Evolutionary conservation across 2,113 vertebrate genomes (phyloP), one percentile per base, ranked within the genome.

Genomic region (Dendrocopos noguchii): DNA sequence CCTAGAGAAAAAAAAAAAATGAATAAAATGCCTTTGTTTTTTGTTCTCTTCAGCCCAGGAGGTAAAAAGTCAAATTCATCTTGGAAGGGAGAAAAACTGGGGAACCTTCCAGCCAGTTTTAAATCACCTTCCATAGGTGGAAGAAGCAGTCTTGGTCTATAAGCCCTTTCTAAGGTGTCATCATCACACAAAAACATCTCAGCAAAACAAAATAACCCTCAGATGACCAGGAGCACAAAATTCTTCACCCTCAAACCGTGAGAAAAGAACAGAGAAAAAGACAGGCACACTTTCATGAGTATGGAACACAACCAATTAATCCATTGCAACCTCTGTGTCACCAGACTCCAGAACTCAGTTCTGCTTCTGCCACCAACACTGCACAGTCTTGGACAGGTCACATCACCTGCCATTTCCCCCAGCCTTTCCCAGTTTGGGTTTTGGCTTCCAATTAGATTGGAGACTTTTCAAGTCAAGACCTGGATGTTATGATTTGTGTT

Each of bases 291-390:
- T 15, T 7, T n/a, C n/a, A 4, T 27, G 24, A 20, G 25, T 29
- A 34, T 67, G n/a, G 29, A 74, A 19, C 1, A 28, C 0, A 1
- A 55, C 7, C 3, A 1, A 52, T 39, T 2, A 28, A 80, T 36
- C 16, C 55, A 13, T 4, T 53, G 44, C 34, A 44, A 7, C 3
- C 42, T 66, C 27, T 6, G 13, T 36, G 59, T 19, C 71, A 59
- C 29, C 39, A 28, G 57, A 15, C 47, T 66, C 34, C 60, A 66
- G 80, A 46, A n/a, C 50, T 46, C 42, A 5, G 21, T 4, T 67
- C 61, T 78, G 18, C 7, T 25, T 74, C 81, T 81, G 65, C 44
- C 63, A 73, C 18, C 13, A 13, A 1, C 0, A 1, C 57, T 27
- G 5, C 19, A 8, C 1, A 4, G 31, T 20, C 63, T 72, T 1